Evolutionary conservation across 2,888 invertebrate genomes (phyloP).

Genomic region (Thera britannica): DNA sequence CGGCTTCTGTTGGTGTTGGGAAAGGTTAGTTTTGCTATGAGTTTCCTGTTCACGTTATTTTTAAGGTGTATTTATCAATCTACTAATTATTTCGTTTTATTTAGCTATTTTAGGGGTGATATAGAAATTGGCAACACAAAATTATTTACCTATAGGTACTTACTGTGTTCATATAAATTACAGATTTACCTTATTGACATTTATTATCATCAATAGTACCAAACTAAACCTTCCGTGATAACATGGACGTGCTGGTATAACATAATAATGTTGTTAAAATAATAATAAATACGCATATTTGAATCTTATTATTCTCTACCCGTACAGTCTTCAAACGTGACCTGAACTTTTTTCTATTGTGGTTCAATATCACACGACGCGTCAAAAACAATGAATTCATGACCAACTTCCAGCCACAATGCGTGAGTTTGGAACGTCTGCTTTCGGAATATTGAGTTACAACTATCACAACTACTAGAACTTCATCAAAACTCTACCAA

Average conservation of each 20-base stretch:
- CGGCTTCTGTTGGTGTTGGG: conserved; percentile 24
- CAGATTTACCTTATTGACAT: not conserved
- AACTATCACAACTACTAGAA: conserved; percentile 37
- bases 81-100: not conserved
- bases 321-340: conserved; percentile 75
- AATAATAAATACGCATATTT: conserved; percentile 38
- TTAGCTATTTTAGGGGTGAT: not conserved
- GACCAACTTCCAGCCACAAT: conserved; percentile 69
- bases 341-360: conserved; percentile 79
- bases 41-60: conserved; percentile 7
- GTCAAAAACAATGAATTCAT: conserved; percentile 81
- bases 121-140: not conserved
- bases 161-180: too few relatives aligned
- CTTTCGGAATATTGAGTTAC: conserved; percentile 69
- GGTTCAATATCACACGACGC: conserved; percentile 77
- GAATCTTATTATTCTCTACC: conserved; percentile 69
- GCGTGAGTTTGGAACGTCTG: conserved; percentile 63
- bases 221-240: not conserved
- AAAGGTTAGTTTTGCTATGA: conserved; percentile 29
- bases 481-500: conserved; percentile 37
- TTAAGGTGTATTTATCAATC: not conserved
- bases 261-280: conserved; percentile 1
- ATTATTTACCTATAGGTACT: not conserved
- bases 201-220: too few relatives aligned
- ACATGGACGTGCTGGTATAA: not conserved